These are phyloP conservation scores for Octonoba sinensis DNA, from an alignment of 2,888 invertebrate species.

Conservation along the genomic window DNA sequence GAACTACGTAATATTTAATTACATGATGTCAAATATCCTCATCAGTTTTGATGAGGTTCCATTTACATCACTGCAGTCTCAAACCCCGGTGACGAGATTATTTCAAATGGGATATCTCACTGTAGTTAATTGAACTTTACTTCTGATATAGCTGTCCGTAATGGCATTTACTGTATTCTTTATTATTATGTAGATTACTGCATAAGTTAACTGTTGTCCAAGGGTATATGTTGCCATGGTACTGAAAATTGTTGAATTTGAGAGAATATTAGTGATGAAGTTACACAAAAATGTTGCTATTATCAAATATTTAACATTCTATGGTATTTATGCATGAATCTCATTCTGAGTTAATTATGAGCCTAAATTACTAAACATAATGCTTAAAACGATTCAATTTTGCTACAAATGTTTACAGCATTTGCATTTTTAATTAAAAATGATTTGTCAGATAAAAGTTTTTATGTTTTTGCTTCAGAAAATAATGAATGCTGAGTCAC, in stretches of 20 bases:
- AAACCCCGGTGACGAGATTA: conserved; percentile 49
- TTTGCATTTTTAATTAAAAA: too few relatives aligned
- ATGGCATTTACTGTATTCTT: conserved; percentile 31
- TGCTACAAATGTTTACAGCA: too few relatives aligned
- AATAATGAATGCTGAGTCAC: too few relatives aligned
- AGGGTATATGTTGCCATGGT: conserved; percentile 35
- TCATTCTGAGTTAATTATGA: too few relatives aligned
- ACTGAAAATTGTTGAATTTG: conserved; percentile 33
- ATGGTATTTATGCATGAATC: too few relatives aligned
- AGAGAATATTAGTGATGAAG: too few relatives aligned
- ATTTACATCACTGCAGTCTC: conserved; percentile 22
- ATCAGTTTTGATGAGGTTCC: conserved; percentile 2
- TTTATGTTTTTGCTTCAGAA: too few relatives aligned
- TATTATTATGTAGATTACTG: conserved; percentile 29
- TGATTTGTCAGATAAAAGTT: too few relatives aligned
- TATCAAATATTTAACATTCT: too few relatives aligned
- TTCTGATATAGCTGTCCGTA: conserved; percentile 24
- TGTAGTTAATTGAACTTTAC: conserved; percentile 7
- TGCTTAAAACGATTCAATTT: too few relatives aligned
- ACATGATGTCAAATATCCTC: conserved; percentile 32
- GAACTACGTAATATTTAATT: conserved; percentile 14
- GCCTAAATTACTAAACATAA: too few relatives aligned
- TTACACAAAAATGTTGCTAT: too few relatives aligned
- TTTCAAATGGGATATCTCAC: conserved; percentile 48
- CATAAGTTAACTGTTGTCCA: conserved; percentile 29